Evolutionary conservation across 2,888 invertebrate genomes (phyloP).

Genomic region (Vanessa cardui): DNA sequence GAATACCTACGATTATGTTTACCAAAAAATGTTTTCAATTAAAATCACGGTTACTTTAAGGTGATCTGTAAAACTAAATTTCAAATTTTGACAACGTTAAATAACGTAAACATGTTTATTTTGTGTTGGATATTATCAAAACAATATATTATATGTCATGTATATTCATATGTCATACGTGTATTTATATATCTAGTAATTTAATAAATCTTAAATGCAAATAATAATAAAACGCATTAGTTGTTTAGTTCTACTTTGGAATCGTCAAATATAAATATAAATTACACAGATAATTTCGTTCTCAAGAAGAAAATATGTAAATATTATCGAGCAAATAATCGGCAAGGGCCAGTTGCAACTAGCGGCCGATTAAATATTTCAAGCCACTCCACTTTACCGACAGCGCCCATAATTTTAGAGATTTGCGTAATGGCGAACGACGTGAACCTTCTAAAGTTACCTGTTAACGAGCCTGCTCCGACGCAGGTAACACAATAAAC

Average conservation of each 20-base stretch:
- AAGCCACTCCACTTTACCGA: constrained; percentile 46
- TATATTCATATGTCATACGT: no score
- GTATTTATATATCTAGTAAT: no score
- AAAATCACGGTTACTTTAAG: no score
- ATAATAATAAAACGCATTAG: neutral
- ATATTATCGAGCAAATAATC: constrained; percentile 44
- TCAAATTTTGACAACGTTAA: no score
- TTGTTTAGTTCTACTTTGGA: neutral
- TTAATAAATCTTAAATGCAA: no score
- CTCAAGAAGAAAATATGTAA: constrained; percentile 48
- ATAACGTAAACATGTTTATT: no score
- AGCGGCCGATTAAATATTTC: constrained; percentile 49
- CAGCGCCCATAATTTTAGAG: constrained; percentile 46
- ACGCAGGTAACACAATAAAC: constrained; percentile 4
- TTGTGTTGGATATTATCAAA: no score
- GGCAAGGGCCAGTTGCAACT: constrained; percentile 47
- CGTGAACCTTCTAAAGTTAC: constrained; percentile 32
- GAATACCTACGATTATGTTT: no score
- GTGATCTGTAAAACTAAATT: no score
- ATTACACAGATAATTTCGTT: constrained; percentile 30
- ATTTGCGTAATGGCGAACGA: constrained; percentile 49
- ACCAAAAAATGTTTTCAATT: no score
- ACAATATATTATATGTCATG: no score
- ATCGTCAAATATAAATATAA: neutral
- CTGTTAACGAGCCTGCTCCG: constrained; percentile 21